A percentile compares a stretch with the other conserved stretches of the same genome.
Conservation (phyloP, 1,140 invertebrate genomes). For the Pseudomyrmex sp. region DNA sequence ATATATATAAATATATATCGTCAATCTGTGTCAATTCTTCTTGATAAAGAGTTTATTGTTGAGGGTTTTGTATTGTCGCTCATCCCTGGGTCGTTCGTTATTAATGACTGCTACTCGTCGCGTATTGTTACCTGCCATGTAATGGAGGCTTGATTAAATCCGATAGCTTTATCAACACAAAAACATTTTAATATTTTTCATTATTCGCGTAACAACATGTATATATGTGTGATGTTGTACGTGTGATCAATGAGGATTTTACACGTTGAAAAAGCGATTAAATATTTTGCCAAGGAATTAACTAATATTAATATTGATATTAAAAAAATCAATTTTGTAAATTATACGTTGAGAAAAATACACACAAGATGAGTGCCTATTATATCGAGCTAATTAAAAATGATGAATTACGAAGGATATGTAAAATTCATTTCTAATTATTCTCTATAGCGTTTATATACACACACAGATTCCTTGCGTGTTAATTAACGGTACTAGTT, state of each 20-base stretch:
- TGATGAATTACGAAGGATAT: too few species aligned
- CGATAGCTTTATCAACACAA: background rate
- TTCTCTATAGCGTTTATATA: too few species aligned
- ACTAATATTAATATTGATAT: too few species aligned
- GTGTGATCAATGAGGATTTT: background rate
- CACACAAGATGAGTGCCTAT: too few species aligned
- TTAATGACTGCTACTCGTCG: constrained; percentile 29
- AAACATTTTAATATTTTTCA: constrained; percentile 18
- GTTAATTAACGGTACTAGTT: too few species aligned
- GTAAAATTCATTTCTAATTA: too few species aligned
- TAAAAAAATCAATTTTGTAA: too few species aligned
- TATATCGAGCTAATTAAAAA: too few species aligned
- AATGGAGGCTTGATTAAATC: constrained; percentile 14
- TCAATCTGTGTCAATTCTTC: constrained; percentile 30
- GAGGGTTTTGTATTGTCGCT: background rate
- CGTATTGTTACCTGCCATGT: constrained; percentile 1
- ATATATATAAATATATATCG: background rate
- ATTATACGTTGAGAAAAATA: too few species aligned
- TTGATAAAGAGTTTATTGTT: background rate
- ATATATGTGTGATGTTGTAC: too few species aligned
- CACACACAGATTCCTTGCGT: too few species aligned
- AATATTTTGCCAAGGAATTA: too few species aligned
- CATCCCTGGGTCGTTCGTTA: constrained; percentile 21
- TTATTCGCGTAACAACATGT: background rate
- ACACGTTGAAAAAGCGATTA: background rate